Percentiles rank a stretch among this genome's conserved stretches.
phyloP scores from a whole-genome alignment of 2,888 invertebrate genomes.

The Laspeyria flexula region DNA sequence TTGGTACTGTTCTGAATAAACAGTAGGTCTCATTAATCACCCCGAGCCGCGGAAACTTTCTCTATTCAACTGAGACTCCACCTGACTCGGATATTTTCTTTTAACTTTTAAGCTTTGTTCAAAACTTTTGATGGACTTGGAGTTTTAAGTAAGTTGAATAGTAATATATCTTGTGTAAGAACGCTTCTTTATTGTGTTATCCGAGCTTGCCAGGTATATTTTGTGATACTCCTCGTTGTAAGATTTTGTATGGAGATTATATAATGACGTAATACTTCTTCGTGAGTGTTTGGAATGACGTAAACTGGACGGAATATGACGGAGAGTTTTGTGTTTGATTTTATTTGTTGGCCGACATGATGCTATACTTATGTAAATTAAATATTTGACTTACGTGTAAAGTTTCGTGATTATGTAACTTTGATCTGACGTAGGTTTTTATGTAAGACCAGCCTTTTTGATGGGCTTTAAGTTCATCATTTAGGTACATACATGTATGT shows the following conservation, averaged over 20 bases:
- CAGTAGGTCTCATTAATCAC: conserved; percentile 82
- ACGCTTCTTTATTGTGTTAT: conserved; percentile 64
- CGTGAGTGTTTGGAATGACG: not conserved
- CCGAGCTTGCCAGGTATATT: conserved; percentile 54
- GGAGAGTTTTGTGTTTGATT: not conserved
- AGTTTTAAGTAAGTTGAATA: conserved; percentile 85
- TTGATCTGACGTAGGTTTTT: too few relatives aligned
- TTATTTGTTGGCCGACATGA: too few relatives aligned
- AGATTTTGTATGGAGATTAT: conserved; percentile 19
- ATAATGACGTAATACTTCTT: conserved; percentile 10
- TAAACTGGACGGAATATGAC: not conserved
- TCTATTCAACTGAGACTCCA: conserved; percentile 78
- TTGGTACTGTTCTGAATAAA: conserved; percentile 72
- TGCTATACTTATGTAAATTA: not conserved
- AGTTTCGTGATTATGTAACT: too few relatives aligned
- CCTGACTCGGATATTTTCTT: conserved; percentile 84
- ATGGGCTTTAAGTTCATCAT: too few relatives aligned
- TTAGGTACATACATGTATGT: too few relatives aligned
- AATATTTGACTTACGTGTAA: not conserved
- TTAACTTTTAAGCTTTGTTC: conserved; percentile 85
- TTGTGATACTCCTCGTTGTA: conserved; percentile 40
- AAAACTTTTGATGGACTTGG: conserved; percentile 83
- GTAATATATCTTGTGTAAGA: conserved; percentile 79
- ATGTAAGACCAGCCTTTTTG: too few relatives aligned
- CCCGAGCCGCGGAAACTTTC: conserved; percentile 68